Conservation (phyloP, 2,113 vertebrate genomes). For the Prochilodus magdalenae region DNA sequence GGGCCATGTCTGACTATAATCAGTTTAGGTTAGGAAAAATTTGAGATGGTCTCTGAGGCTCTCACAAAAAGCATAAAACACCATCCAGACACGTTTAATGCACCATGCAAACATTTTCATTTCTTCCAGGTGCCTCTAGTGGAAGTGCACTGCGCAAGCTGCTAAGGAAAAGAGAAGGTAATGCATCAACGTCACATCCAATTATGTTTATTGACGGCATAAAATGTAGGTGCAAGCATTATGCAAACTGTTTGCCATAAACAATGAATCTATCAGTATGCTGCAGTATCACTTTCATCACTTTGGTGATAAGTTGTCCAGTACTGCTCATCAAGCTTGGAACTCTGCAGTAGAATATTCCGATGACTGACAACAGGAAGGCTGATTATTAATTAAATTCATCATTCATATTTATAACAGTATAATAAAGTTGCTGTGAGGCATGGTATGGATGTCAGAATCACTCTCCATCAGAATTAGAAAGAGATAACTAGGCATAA, state of each 20-base stretch:
- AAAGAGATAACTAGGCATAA: conserved; percentile 16
- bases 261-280: no score
- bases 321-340: conserved; percentile 9
- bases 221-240: no score
- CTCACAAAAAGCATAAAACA: no score
- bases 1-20: no score
- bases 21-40: no score
- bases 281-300: no score
- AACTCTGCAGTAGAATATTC: neutral
- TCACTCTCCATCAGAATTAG: conserved; percentile 31
- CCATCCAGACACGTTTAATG: neutral
- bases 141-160: conserved; percentile 79
- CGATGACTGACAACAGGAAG: neutral
- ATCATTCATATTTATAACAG: conserved; percentile 38
- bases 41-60: no score
- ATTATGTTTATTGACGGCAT: no score
- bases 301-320: conserved; percentile 21
- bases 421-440: conserved; percentile 11
- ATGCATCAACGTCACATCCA: no score
- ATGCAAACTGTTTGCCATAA: no score
- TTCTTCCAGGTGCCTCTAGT: conserved; percentile 69
- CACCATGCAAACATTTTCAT: no score
- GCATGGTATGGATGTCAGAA: neutral
- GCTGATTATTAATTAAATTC: conserved; percentile 23
- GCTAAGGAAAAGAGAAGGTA: conserved; percentile 75